Evolutionary conservation across 2,113 vertebrate species (phyloP).

Genomic region (Sclerurus mexicanus): DNA sequence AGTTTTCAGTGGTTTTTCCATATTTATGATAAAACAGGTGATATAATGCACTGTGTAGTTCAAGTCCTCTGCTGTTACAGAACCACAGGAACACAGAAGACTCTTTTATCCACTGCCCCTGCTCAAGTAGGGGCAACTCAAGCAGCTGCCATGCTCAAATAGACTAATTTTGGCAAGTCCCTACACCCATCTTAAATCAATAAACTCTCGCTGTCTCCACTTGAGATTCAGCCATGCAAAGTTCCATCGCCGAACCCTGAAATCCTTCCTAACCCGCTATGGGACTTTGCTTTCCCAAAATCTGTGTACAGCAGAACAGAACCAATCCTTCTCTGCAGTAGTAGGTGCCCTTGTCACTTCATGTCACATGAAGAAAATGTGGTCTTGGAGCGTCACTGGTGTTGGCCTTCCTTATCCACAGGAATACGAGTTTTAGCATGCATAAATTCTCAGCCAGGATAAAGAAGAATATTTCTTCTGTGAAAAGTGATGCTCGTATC

Average conservation of each 20-base stretch:
- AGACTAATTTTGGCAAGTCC: background rate
- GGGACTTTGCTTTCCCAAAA: background rate
- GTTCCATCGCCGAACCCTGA: background rate
- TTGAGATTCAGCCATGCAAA: background rate
- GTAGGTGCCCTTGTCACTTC: background rate
- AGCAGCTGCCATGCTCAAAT: background rate
- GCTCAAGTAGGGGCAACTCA: background rate
- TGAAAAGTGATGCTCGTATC: background rate
- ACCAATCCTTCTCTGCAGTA: fast-evolving
- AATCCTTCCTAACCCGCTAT: background rate
- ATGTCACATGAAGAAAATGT: background rate
- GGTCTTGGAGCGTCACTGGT: background rate
- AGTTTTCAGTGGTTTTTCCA: background rate
- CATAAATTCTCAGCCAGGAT: background rate
- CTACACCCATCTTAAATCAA: background rate
- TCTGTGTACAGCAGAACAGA: background rate
- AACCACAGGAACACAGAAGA: background rate
- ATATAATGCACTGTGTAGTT: background rate
- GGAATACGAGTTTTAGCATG: background rate
- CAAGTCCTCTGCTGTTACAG: background rate
- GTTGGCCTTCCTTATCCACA: background rate
- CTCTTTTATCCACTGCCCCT: background rate
- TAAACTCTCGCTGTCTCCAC: background rate
- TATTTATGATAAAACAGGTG: background rate
- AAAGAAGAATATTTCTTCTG: background rate